A percentile compares a stretch with the other conserved stretches of the same genome.
These are phyloP conservation scores for Amiota minor DNA, from an alignment of 2,888 invertebrate genomes.

Conservation along the genomic window DNA sequence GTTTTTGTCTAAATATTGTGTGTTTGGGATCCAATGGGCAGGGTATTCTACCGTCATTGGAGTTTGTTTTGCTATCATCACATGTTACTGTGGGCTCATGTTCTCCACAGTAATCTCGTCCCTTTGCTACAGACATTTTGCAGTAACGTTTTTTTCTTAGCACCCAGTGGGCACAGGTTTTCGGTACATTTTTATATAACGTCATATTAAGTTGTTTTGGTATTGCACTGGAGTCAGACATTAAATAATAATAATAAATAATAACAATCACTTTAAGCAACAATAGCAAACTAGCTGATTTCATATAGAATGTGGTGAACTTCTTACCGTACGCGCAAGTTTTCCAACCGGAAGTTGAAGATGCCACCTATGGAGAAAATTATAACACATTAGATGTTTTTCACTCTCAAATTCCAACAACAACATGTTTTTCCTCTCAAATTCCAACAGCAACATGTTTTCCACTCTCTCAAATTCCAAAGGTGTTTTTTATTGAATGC, in stretches of 20 bases:
- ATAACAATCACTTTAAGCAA: neutral
- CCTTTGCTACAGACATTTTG: conserved; percentile 83
- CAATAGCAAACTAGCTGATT: too few species aligned
- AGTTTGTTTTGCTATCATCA: conserved; percentile 37
- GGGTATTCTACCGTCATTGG: conserved; percentile 75
- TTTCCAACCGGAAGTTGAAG: too few species aligned
- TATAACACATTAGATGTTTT: too few species aligned
- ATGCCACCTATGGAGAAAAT: too few species aligned
- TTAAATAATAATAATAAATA: neutral
- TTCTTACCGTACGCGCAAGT: too few species aligned
- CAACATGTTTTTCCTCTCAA: too few species aligned
- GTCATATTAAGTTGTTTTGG: conserved; percentile 48
- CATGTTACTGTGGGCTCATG: conserved; percentile 74
- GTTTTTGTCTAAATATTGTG: conserved; percentile 79
- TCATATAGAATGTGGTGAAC: too few species aligned
- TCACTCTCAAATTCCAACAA: too few species aligned
- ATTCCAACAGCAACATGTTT: too few species aligned
- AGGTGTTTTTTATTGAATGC: too few species aligned
- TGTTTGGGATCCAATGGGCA: conserved; percentile 85
- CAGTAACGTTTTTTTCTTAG: conserved; percentile 82
- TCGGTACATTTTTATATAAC: neutral
- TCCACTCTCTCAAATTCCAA: too few species aligned
- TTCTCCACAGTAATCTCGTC: conserved; percentile 82
- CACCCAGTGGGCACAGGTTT: conserved; percentile 80
- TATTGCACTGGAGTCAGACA: neutral